Base-by-base conservation (phyloP, 2,113 vertebrate genomes). In the Sialia sialis region DNA sequence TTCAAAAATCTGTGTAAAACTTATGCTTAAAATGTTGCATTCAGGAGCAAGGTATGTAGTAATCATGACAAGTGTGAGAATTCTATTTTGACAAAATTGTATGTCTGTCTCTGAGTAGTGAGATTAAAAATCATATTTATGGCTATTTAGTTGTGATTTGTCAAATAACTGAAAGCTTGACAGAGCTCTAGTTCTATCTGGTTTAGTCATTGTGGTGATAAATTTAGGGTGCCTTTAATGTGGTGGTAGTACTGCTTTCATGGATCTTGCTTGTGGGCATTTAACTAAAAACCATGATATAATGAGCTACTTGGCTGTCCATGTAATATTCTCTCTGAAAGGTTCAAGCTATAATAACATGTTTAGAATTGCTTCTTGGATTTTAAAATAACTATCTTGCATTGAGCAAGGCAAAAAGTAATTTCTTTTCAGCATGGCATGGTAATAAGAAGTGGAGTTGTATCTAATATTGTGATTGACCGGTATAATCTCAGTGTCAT, bases 251-350 rank as follows among this genome's bases (percentile, higher is more conserved):
- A 41, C 43, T 70, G 77, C 16, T 91, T 81, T 36, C 26, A 52
- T 88, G n/a, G 55, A 49, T 92, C 72, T 80, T 88, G 67, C 86
- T 95, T 89, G 10, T 38, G 58, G 80, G 20, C 76, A 38, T 90
- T 89, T 94, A 90, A 83, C 60, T 89, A 58, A 92, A 44, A 67
- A 78, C 72, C n/a, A 48, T 72, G 34, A 55, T 44, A 30, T 62
- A 87, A 84, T 87, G 80, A 93, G 73, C 72, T 92, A 87, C 70
- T 74, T 82, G 52, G 43, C 85, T 84, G 43, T 80, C 67, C 44
- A 27, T 41, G 30, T 55, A 81, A 81, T 92, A 92, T 46, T 95
- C 89, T 95, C 51, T 95, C 86, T 89, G 38, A 96, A 93, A 96
- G 59, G 69, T 41, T 80, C 34, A 66, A 80, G 23, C 41, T 83